phyloP scores from a whole-genome alignment of 2,113 vertebrate species.

The Craseonycteris thonglongyai region DNA sequence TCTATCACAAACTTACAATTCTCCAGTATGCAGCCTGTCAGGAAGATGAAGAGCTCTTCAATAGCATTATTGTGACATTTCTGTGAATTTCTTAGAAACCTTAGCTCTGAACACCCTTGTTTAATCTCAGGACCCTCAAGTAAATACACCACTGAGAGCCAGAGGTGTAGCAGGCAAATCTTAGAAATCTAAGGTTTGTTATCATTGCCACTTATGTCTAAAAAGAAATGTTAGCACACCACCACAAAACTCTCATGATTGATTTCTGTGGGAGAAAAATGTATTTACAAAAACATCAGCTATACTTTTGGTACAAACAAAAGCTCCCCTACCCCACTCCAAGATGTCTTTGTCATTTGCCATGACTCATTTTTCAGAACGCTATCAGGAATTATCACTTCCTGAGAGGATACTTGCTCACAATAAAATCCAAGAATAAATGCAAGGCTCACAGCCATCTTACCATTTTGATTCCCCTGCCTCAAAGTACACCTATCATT shows the following conservation, averaged over 20 bases:
- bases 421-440: neutral
- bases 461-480: neutral
- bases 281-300: neutral
- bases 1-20: neutral
- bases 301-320: neutral
- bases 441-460: neutral
- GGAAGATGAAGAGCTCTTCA: neutral
- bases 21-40: neutral
- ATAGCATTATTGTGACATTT: neutral
- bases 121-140: neutral
- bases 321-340: neutral
- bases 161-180: neutral
- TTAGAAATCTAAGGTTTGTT: neutral
- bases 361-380: neutral
- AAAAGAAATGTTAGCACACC: constrained; percentile 2
- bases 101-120: neutral
- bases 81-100: neutral
- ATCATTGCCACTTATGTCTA: neutral
- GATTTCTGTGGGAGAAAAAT: neutral
- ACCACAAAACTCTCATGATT: neutral
- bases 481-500: neutral
- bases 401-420: neutral
- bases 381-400: neutral
- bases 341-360: neutral
- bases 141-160: neutral